Evolutionary conservation across 2,888 invertebrate species (phyloP).

Genomic region (Sinelater perroti): DNA sequence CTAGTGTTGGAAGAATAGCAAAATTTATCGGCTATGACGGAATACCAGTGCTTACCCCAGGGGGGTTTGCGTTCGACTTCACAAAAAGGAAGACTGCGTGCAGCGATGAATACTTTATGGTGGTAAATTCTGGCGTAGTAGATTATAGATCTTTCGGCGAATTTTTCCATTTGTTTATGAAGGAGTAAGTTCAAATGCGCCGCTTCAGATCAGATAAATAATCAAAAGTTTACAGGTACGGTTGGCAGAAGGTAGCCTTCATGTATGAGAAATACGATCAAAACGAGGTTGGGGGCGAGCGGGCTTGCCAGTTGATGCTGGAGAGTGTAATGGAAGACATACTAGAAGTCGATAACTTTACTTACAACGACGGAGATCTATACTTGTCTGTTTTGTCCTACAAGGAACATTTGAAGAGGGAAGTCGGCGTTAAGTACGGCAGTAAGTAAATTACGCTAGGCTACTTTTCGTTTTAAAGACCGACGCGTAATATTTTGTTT

Average conservation of each 20-base stretch:
- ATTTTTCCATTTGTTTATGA: conserved; percentile 74
- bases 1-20: conserved; percentile 80
- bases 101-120: conserved; percentile 80
- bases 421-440: conserved; percentile 74
- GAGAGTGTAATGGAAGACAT: conserved; percentile 73
- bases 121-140: conserved; percentile 76
- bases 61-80: conserved; percentile 83
- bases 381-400: conserved; percentile 63
- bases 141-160: conserved; percentile 78
- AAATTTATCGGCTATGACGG: conserved; percentile 80
- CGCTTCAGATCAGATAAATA: neutral
- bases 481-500: conserved; percentile 18
- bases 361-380: conserved; percentile 70
- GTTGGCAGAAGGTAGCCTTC: conserved; percentile 77
- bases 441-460: conserved; percentile 68
- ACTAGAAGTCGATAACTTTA: conserved; percentile 59
- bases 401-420: conserved; percentile 70
- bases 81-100: conserved; percentile 74
- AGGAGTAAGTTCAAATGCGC: conserved; percentile 69
- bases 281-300: conserved; percentile 70
- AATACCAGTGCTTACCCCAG: conserved; percentile 80
- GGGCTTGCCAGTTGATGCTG: conserved; percentile 81
- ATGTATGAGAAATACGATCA: conserved; percentile 81
- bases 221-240: conserved; percentile 65
- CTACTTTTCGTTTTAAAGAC: too few species aligned